phyloP scores from a whole-genome alignment of 2,797 vertebrate genomes.

The Syngnathus rostellatus region DNA sequence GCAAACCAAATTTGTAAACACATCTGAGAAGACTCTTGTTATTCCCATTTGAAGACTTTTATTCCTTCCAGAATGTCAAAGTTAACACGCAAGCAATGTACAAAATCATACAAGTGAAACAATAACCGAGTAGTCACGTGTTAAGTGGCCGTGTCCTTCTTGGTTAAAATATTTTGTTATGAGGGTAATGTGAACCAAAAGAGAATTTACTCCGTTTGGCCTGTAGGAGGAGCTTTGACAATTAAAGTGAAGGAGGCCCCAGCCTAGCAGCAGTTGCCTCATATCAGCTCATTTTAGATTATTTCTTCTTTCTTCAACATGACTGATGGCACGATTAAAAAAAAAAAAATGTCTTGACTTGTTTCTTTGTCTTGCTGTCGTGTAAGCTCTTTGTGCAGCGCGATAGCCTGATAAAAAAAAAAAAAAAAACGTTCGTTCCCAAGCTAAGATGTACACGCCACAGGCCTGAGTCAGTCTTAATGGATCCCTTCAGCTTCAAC shows the following conservation, averaged over 20 bases:
- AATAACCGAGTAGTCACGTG: neutral
- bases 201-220: constrained; percentile 31
- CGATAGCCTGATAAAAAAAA: constrained; percentile 23
- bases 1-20: neutral
- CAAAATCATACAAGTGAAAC: neutral
- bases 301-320: neutral
- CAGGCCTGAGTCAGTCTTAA: constrained; percentile 42
- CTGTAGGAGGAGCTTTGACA: constrained; percentile 64
- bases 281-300: neutral
- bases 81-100: neutral
- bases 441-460: constrained; percentile 43
- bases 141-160: neutral
- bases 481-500: constrained; percentile 49
- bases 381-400: constrained; percentile 40
- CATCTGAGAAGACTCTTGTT: neutral
- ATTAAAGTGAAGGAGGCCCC: constrained; percentile 24
- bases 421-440: constrained; percentile 32
- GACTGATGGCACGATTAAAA: too few species aligned
- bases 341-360: neutral
- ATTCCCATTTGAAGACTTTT: neutral
- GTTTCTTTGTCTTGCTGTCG: neutral
- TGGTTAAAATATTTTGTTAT: neutral
- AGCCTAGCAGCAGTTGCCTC: neutral
- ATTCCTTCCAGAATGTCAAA: neutral
- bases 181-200: neutral